Evolutionary conservation across 2,888 invertebrate genomes (phyloP), one percentile per base, ranked within the genome.

Genomic region (Argyresthia albistria): DNA sequence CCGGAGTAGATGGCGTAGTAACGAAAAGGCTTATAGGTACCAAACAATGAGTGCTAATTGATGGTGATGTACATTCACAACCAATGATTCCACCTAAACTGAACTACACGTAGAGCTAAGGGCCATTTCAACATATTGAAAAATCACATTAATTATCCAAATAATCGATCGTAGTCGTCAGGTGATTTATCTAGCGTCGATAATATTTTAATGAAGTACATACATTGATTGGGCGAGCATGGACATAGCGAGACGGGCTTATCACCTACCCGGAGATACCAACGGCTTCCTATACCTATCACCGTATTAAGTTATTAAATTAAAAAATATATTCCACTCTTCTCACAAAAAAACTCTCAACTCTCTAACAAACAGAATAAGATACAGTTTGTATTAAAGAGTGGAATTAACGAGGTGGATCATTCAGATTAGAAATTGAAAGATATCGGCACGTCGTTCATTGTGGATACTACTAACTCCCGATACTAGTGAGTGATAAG

Each of bases 181-280:
- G 69, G 84, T 87, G 86, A 87, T 87, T 87, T 87, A 87, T 87
- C 86, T 86, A 80, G 76, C 73, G 76, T 72, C 80, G 87, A 87
- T 87, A 87, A 87, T 82, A 82, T 83, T 86, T 87, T 87, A 87
- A 87, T 87, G 86, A 87, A 86, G 87, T 25, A 25, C 86, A 84
- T 84, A 84, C 86, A 84, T 81, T 86, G 86, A 86, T 86, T 86
- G 84, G 83, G 82, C 70, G 77, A 78, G 70, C 83, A 78, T 64
- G 75, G 77, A 80, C 80, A 73, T 72, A 68, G 59, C 60, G 25
- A 69, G 76, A 74, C 75, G 71, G 59, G 63, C 76, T 82, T 83
- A 84, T 87, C 84, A 70, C 65, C 61, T 60, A 57, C 57, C 59
- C 71, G 83, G 82, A 73, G 69, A 11, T 4, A 37, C 46, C 25